Conservation (phyloP, 1,140 invertebrate species). For the Fopius arisanus region DNA sequence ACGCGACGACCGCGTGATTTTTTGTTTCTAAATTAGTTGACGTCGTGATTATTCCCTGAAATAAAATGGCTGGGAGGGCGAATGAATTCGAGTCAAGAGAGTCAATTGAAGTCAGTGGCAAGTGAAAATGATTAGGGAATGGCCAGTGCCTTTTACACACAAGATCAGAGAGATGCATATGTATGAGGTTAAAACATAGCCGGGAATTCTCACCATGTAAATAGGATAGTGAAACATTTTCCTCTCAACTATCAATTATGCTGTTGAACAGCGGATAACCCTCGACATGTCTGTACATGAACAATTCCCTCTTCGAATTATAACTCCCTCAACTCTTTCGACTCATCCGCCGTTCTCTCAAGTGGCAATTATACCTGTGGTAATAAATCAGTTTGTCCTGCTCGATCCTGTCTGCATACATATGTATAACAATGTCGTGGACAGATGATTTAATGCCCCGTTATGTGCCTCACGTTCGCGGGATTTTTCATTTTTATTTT, state of each 20-base stretch:
- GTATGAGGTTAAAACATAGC: neutral
- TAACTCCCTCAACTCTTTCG: neutral
- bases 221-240: neutral
- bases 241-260: neutral
- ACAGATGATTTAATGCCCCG: neutral
- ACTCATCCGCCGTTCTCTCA: constrained; percentile 8
- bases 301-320: neutral
- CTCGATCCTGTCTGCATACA: neutral
- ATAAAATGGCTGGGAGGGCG: neutral
- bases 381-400: constrained; percentile 13
- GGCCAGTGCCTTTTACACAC: neutral
- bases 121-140: neutral
- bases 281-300: neutral
- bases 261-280: neutral
- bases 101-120: too few species aligned
- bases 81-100: too few species aligned
- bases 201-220: neutral
- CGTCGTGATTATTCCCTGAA: neutral
- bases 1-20: too few species aligned
- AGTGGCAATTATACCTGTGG: constrained; percentile 8
- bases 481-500: too few species aligned
- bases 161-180: neutral
- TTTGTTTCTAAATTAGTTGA: too few species aligned
- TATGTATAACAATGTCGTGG: neutral
- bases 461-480: too few species aligned